Evolutionary conservation across 2,888 invertebrate genomes (phyloP).

Genomic region (Pyrrhosoma nymphula): DNA sequence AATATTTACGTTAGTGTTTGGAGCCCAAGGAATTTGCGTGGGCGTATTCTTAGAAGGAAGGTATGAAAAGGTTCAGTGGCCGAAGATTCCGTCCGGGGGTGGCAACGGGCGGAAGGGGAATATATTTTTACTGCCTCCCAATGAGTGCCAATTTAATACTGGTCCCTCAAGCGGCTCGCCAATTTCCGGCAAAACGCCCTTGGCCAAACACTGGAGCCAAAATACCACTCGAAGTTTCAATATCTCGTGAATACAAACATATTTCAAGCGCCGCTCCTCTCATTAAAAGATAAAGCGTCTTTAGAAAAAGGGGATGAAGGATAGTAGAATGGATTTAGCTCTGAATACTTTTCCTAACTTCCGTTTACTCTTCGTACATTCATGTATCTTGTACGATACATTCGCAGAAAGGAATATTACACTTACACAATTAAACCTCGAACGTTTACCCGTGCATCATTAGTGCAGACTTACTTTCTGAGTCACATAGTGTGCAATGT

Average conservation of each 20-base stretch:
- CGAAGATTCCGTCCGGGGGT: background rate
- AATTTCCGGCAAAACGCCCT: background rate
- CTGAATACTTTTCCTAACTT: too few species aligned
- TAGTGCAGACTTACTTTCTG: too few species aligned
- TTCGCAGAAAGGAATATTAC: too few species aligned
- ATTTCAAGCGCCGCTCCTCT: too few species aligned
- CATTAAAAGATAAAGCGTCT: too few species aligned
- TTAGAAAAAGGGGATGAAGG: too few species aligned
- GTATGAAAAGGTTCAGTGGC: background rate
- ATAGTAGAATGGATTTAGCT: too few species aligned
- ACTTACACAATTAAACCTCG: too few species aligned
- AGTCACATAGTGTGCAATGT: too few species aligned
- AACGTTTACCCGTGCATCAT: too few species aligned
- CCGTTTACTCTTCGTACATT: too few species aligned
- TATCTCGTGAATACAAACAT: background rate
- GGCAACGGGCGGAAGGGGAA: background rate
- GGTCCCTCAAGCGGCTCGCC: background rate
- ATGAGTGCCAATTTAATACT: background rate
- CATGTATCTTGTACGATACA: too few species aligned
- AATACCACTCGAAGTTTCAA: background rate
- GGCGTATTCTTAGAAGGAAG: background rate
- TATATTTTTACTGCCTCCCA: background rate
- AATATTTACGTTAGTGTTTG: background rate
- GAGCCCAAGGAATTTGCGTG: background rate
- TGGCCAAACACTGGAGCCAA: background rate